A percentile compares a stretch with the other conserved stretches of the same genome.
These are phyloP conservation scores for Drosophila rhopaloa DNA, from an alignment of 1,140 invertebrate species.

Conservation along the genomic window DNA sequence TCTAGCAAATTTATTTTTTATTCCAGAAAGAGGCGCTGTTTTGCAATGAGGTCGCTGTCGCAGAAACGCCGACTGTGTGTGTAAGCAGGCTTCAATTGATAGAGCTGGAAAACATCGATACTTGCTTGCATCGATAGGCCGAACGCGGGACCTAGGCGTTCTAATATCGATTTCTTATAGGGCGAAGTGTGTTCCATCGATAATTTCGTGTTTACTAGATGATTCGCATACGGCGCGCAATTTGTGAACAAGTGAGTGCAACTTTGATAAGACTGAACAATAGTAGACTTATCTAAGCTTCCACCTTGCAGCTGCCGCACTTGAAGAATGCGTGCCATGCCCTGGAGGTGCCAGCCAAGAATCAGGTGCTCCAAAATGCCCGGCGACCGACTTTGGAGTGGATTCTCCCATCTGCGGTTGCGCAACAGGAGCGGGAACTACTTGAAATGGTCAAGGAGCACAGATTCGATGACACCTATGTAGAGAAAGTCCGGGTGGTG, in stretches of 20 bases:
- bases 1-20: no score
- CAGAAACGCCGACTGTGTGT: no score
- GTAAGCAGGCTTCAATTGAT: no score
- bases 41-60: no score
- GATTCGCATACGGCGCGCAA: constrained; percentile 64
- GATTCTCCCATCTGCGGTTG: constrained; percentile 50
- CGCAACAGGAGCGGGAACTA: constrained; percentile 48
- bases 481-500: constrained; percentile 47
- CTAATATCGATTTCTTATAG: no score
- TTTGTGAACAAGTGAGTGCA: constrained; percentile 65
- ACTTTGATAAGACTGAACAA: neutral
- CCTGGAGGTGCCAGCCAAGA: constrained; percentile 64
- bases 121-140: no score
- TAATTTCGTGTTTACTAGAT: neutral
- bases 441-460: constrained; percentile 26
- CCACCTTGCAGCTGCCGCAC: constrained; percentile 47
- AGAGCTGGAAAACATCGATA: no score
- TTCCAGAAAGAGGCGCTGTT: no score
- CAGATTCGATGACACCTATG: constrained; percentile 39
- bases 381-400: constrained; percentile 57
- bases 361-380: constrained; percentile 24
- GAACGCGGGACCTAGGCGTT: no score
- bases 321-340: constrained; percentile 56
- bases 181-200: no score
- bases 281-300: neutral